Evolutionary conservation across 2,113 vertebrate species (phyloP).

Genomic region (Spermophilus dauricus): DNA sequence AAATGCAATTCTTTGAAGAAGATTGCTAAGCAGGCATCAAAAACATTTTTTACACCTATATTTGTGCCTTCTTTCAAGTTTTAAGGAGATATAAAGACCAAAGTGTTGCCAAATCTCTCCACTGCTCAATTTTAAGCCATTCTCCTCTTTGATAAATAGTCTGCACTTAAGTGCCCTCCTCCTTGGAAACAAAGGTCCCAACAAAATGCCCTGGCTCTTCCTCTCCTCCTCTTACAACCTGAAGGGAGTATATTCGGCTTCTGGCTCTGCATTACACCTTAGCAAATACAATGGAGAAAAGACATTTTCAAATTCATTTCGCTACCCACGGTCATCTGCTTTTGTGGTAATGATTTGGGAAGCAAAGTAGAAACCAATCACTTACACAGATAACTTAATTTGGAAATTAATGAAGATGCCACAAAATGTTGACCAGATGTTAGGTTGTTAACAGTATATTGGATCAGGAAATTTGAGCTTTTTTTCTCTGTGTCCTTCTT

Average conservation of each 20-base stretch:
- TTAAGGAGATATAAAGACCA: not conserved
- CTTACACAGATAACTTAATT: not conserved
- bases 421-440: conserved; percentile 13
- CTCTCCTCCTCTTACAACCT: not conserved
- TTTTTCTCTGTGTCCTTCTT: not conserved
- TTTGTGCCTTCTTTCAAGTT: not conserved
- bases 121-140: not conserved
- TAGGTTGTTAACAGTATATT: not conserved
- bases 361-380: not conserved
- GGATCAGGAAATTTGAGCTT: not conserved
- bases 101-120: not conserved
- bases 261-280: not conserved
- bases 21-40: conserved; percentile 12
- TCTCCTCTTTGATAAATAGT: not conserved
- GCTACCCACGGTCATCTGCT: not conserved
- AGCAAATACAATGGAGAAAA: not conserved
- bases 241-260: not conserved
- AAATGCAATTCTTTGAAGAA: conserved; percentile 42
- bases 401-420: conserved; percentile 38
- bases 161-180: not conserved
- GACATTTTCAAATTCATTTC: not conserved
- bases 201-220: not conserved
- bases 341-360: conserved; percentile 26
- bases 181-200: not conserved
- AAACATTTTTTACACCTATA: not conserved